Evolutionary conservation across 2,797 vertebrate species (phyloP).

Genomic region (Paramormyrops hopkinsi): DNA sequence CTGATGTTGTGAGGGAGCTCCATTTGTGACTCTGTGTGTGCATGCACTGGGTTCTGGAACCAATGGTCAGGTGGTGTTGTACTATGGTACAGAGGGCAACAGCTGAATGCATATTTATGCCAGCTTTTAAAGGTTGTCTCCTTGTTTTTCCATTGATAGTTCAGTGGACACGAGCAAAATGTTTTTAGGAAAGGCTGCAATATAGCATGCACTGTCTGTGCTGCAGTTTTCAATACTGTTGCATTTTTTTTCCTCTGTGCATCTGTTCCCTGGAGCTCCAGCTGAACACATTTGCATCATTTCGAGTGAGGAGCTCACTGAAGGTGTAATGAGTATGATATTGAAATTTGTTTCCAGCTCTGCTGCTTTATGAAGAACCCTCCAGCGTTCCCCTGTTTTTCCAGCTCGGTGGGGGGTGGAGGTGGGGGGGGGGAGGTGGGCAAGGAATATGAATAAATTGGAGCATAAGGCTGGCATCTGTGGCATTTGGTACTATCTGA

Average conservation of each 20-base stretch:
- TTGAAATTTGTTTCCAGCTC: conserved; percentile 15
- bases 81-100: neutral
- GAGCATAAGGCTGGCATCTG: neutral
- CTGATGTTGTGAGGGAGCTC: neutral
- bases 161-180: neutral
- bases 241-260: neutral
- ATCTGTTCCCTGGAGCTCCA: neutral
- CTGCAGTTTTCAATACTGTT: neutral
- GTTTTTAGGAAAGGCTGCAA: neutral
- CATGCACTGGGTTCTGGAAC: neutral
- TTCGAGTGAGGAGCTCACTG: neutral
- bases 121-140: neutral
- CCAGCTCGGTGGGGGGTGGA: neutral
- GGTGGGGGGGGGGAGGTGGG: neutral
- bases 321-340: conserved; percentile 15
- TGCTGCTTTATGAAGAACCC: neutral
- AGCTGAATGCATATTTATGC: neutral
- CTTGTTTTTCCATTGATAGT: neutral
- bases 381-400: neutral
- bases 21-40: neutral
- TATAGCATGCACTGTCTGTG: neutral
- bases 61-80: neutral
- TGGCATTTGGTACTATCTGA: conserved; percentile 3
- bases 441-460: neutral
- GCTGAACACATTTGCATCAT: neutral